Evolutionary conservation across 2,888 invertebrate species (phyloP).

Genomic region (Neoscelio sp.): DNA sequence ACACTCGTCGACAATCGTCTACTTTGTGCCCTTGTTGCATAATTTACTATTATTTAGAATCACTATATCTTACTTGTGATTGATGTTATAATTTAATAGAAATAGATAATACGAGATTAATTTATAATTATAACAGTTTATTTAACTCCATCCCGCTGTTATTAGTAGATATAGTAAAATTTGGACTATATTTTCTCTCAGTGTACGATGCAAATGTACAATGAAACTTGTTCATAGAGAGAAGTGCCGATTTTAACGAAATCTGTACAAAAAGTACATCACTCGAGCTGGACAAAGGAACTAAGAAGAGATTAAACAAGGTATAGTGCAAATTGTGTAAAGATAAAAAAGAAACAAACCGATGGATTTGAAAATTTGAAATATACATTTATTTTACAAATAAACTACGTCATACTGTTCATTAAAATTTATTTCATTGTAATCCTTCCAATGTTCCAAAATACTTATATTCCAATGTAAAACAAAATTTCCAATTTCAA

Average conservation of each 20-base stretch:
- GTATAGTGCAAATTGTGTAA: constrained; percentile 65
- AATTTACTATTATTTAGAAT: too few relatives aligned
- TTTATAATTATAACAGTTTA: too few relatives aligned
- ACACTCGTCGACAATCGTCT: too few relatives aligned
- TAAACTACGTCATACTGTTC: constrained; percentile 58
- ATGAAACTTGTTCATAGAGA: constrained; percentile 52
- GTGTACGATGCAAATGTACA: constrained; percentile 54
- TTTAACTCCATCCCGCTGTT: too few relatives aligned
- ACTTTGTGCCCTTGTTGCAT: too few relatives aligned
- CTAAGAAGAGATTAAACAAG: constrained; percentile 39
- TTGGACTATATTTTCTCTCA: too few relatives aligned
- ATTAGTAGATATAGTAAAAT: too few relatives aligned
- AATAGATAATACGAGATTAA: too few relatives aligned
- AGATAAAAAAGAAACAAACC: constrained; percentile 66
- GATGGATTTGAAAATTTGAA: constrained; percentile 73
- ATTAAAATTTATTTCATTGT: constrained; percentile 9
- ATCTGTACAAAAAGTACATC: constrained; percentile 50
- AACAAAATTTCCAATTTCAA: too few relatives aligned
- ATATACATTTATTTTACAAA: constrained; percentile 74
- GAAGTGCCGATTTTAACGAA: constrained; percentile 53
- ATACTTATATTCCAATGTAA: too few relatives aligned
- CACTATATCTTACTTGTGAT: too few relatives aligned
- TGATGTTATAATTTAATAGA: too few relatives aligned
- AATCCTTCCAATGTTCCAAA: not conserved
- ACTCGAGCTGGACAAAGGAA: constrained; percentile 58